Percentiles rank a stretch among this genome's conserved stretches.
phyloP scores from a whole-genome alignment of 2,113 vertebrate genomes.

The Bostrychus sinensis region DNA sequence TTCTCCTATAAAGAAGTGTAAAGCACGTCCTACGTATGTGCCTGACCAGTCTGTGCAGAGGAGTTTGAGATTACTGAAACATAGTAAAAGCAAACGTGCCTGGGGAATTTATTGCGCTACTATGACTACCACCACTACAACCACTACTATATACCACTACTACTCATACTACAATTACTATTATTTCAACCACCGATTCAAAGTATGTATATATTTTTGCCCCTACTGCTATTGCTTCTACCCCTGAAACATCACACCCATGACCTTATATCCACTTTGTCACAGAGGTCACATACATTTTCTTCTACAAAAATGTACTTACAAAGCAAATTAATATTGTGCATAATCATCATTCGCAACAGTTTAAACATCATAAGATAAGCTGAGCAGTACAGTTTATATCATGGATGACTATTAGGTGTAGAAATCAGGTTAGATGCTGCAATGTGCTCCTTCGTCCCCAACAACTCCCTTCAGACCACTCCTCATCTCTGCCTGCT shows the following conservation, averaged over 20 bases:
- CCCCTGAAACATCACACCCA: no score
- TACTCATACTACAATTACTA: no score
- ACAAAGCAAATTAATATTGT: no score
- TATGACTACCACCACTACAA: no score
- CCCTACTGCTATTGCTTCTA: no score
- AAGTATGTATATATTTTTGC: no score
- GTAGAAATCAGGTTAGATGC: slow-evolving; percentile 48
- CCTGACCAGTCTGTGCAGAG: slow-evolving; percentile 46
- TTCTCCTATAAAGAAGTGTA: slow-evolving; percentile 34
- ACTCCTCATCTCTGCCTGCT: slow-evolving; percentile 32
- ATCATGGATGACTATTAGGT: slow-evolving; percentile 34
- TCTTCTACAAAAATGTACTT: no score
- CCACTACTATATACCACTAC: no score
- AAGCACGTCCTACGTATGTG: slow-evolving; percentile 47
- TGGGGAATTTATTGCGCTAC: no score
- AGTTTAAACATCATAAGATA: slow-evolving; percentile 25
- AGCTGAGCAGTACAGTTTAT: slow-evolving; percentile 35
- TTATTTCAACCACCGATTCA: no score
- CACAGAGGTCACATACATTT: no score
- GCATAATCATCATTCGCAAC: slow-evolving; percentile 38
- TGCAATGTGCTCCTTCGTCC: slow-evolving; percentile 25
- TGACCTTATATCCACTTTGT: no score
- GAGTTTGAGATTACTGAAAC: slow-evolving; percentile 51
- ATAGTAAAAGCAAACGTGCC: slow-evolving; percentile 49
- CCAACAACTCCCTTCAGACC: slow-evolving; percentile 33